Evolutionary conservation across 2,888 invertebrate species (phyloP), one percentile per base, ranked within the genome.

Genomic region (Drosophila mimica): DNA sequence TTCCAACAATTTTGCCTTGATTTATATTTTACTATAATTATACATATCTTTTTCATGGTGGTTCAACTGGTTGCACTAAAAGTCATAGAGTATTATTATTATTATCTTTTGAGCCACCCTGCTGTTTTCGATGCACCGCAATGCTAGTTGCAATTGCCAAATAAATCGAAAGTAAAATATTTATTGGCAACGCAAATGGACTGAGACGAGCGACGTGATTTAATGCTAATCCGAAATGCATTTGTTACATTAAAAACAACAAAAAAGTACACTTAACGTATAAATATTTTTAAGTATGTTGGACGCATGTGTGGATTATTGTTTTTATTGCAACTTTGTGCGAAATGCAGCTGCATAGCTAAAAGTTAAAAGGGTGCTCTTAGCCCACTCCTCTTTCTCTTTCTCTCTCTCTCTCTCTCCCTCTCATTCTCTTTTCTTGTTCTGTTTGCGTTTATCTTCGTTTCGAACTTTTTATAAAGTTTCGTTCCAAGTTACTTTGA

Each of bases 201-300:
- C 51, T 67, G 63, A 60, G 87, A 81, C 79, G 75, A 64, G 73
- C 83, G 73, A 73, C 73, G 82, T 87, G 89, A 83, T 89, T 85
- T 83, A 89, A 76, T 77, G 89, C 84, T 78, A 83, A 86, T 89
- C 89, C 84, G 78, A 86, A 89, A 82, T 86, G 89, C 85, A 89
- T 86, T 89, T 82, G 75, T 87, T 79, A 70, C 80, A 65, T 59
- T 31, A 30, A 31, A 66, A 69, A 73, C 69, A 68, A 52, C 31
- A 65, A 25, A 51, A 66, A 70, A 60, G 53, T 17, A 67, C 40
- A 34, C 51, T 31, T 25, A 17, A 53, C 3, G 20, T 25, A 40
- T 56, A 58, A 11, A 20, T 20, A 34, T 34, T n/a, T 8, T 28
- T 17, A 54, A 28, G 56, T 53, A 51, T 38, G 8, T n/a, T 9